A percentile compares a stretch with the other conserved stretches of the same genome.
These are phyloP conservation scores for Drosophila maculinotata DNA, from an alignment of 2,888 invertebrate species.

Conservation along the genomic window DNA sequence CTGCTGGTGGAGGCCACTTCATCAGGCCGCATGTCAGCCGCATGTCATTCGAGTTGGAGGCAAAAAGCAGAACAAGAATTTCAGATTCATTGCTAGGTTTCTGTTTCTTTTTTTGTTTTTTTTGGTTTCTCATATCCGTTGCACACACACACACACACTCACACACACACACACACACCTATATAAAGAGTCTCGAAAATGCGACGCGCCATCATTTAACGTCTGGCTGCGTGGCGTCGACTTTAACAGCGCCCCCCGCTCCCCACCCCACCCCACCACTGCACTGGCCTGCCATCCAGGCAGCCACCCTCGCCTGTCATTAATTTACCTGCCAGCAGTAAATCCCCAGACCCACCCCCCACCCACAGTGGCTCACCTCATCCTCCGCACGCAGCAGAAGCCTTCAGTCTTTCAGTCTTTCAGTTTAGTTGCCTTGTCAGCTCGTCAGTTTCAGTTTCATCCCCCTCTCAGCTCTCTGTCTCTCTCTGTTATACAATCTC, in stretches of 20 bases:
- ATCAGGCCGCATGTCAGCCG: constrained; percentile 63
- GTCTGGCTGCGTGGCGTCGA: constrained; percentile 61
- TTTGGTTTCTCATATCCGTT: constrained; percentile 77
- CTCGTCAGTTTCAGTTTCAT: constrained; percentile 73
- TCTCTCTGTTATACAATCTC: constrained; percentile 2
- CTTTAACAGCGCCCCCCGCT: constrained; percentile 39
- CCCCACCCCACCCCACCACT: constrained; percentile 14
- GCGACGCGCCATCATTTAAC: constrained; percentile 70
- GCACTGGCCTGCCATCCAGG: too few relatives aligned
- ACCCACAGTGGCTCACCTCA: constrained; percentile 9
- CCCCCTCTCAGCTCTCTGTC: constrained; percentile 38
- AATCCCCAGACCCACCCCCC: constrained; percentile 32
- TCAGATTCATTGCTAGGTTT: constrained; percentile 73
- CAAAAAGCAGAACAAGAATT: constrained; percentile 65
- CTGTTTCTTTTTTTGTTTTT: constrained; percentile 28
- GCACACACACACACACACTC: constrained; percentile 39
- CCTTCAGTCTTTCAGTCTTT: constrained; percentile 62
- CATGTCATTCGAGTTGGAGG: constrained; percentile 68
- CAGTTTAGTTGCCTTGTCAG: constrained; percentile 72
- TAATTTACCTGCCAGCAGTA: constrained; percentile 60
- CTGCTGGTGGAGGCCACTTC: constrained; percentile 36
- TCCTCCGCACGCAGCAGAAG: constrained; percentile 66
- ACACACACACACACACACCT: constrained; percentile 9
- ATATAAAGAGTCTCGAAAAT: constrained; percentile 29
- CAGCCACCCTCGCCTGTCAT: constrained; percentile 61